Evolutionary conservation across 2,797 vertebrate species (phyloP), one percentile per base, ranked within the genome.

Genomic region (Triplophysa bombifrons): DNA sequence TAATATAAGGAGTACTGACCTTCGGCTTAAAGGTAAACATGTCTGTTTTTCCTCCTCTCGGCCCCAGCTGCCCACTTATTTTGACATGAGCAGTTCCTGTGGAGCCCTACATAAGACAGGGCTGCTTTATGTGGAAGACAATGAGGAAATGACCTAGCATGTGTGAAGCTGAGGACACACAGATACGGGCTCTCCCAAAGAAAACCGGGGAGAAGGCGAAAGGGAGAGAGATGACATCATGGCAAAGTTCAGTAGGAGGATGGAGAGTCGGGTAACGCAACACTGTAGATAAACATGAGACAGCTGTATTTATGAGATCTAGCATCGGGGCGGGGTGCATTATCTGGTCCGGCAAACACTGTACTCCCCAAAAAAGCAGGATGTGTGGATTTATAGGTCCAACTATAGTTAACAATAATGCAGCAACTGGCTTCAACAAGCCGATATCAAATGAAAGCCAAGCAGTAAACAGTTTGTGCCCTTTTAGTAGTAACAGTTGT

Each of bases 211-310:
- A 74, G 73, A 71, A 30, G 46, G 46, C 68, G 19, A 67, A 27
- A 77, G 51, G 85, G 44, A 74, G 34, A 7, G 27, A 79, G 86
- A 90, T 93, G 89, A 93, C 91, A 93, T 93, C 91, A 93, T 92
- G 88, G 90, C 86, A 90, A 90, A 92, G 87, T 89, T 88, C 86
- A 90, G 90, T 88, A 66, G 86, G 79, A 87, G 88, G 90, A 90
- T 41, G 84, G 87, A 86, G 86, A 86, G 86, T 84, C 86, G 84
- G 76, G 90, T 92, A 92, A 92, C 76, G 88, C 87, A 91, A 91
- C 90, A 88, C 91, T 89, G 83, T 83, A 89, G 90, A 91, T 92
- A 93, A 93, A 94, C 91, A 93, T 56, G 72, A 80, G 60, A 63
- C 60, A 63, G 60, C 60, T 63, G 60, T 63, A 93, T 94, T 93